Evolutionary conservation across 2,113 vertebrate genomes (phyloP), one percentile per base, ranked within the genome.

Genomic region (Furnarius figulus): DNA sequence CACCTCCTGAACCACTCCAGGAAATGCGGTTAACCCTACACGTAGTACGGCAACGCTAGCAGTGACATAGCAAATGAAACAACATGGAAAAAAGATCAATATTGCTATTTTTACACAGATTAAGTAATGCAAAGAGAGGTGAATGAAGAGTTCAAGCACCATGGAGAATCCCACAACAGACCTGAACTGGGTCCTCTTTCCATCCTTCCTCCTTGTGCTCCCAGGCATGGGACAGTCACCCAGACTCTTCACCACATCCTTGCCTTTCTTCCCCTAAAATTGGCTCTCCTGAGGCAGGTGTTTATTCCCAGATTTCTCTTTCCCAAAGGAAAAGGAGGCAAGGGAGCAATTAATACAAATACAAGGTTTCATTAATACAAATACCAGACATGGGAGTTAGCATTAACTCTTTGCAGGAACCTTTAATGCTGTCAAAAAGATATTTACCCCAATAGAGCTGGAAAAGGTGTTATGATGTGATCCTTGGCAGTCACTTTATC

Each of bases 41-140:
- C 0, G 0, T 27, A 33, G 31, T 19, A 66, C 0, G 0, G 55
- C 67, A 85, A 42, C 0, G 0, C 58, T 23, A 72, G 47, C 89
- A 47, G 75, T 22, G 71, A 91, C 71, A 67, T 0, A 77, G 21
- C 55, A 35, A 62, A 39, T 0, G 4, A 70, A 23, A 18, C 2
- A 0, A 44, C 19, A 3, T 1, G 18, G 52, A 14, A 50, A 66
- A 63, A 62, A 19, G 3, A 63, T 30, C 58, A n/a, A 16, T 47
- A 61, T 61, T 71, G 12, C 19, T 74, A 47, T 61, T 78, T 86
- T 89, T 47, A 59, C 30, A 55, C 22, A 52, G 72, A 52, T 20
- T 23, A 75, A 76, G 24, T 9, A 31, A 83, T 17, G 55, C 33
- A 80, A 40, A n/a, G 31, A 50, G 39, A 75, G 37, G 18, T 59